Conservation (phyloP, 2,888 invertebrate genomes). For the Troides helena region DNA sequence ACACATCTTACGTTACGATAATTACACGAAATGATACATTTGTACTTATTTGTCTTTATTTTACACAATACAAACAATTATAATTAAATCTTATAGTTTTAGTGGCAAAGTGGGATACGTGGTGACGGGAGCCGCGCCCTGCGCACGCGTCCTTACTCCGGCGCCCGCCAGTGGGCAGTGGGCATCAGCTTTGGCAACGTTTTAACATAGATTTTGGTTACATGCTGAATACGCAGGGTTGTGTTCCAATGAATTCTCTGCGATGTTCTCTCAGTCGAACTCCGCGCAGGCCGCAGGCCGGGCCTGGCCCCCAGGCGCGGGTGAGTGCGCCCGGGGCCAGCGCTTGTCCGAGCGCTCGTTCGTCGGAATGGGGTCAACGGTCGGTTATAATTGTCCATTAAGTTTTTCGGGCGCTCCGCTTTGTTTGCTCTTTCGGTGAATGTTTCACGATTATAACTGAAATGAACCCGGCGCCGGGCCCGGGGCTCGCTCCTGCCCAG, state of each 20-base stretch:
- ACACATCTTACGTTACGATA: constrained; percentile 49
- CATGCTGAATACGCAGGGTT: no score
- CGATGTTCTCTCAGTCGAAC: no score
- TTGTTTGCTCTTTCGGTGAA: no score
- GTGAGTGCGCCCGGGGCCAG: no score
- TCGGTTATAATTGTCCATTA: constrained; percentile 11
- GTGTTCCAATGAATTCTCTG: no score
- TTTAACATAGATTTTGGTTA: no score
- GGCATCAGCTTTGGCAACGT: no score
- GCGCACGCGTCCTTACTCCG: neutral
- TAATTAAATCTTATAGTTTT: constrained; percentile 43
- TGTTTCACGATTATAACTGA: no score
- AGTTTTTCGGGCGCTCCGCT: constrained; percentile 8
- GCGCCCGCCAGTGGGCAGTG: neutral
- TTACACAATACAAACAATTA: constrained; percentile 40
- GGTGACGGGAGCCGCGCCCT: constrained; percentile 29
- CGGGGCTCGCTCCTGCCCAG: no score
- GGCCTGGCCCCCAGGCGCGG: no score
- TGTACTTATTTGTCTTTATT: constrained; percentile 47
- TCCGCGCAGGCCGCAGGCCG: no score
- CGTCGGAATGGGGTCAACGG: constrained; percentile 22
- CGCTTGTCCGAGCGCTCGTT: neutral
- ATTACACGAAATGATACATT: constrained; percentile 49
- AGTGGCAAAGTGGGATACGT: constrained; percentile 74
- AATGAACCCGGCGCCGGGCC: no score